A percentile compares a stretch with the other conserved stretches of the same genome.
Conservation (phyloP, 2,797 vertebrate genomes). For the Tenualosa ilisha region DNA sequence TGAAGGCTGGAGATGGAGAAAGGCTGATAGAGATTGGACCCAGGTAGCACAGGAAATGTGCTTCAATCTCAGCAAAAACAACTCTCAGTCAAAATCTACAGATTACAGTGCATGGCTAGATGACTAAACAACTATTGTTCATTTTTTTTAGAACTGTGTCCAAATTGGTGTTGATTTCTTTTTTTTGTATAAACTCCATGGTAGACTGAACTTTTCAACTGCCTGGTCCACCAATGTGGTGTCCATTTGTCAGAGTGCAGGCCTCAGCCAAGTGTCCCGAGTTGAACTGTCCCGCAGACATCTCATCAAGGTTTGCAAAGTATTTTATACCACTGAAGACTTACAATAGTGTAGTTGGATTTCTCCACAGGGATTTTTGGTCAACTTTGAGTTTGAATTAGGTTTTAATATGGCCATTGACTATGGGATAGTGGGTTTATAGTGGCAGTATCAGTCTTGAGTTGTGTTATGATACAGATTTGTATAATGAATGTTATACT, state of each 20-base stretch:
- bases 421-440: background rate
- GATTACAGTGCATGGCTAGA: background rate
- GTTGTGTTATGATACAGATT: too few relatives aligned
- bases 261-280: slow-evolving; percentile 75
- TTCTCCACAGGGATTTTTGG: background rate
- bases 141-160: background rate
- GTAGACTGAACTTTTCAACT: slow-evolving; percentile 88
- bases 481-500: background rate
- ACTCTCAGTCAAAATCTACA: background rate
- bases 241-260: slow-evolving; percentile 83
- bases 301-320: slow-evolving; percentile 78
- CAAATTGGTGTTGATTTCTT: background rate
- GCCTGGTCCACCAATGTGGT: slow-evolving; percentile 87
- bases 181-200: slow-evolving; percentile 19
- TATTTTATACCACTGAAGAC: background rate
- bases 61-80: background rate
- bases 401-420: background rate
- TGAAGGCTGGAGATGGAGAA: slow-evolving; percentile 66
- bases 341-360: background rate
- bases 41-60: slow-evolving; percentile 66
- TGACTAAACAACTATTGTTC: background rate
- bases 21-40: slow-evolving; percentile 86
- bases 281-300: slow-evolving; percentile 84
- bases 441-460: background rate
- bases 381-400: background rate